Evolutionary conservation across 2,113 vertebrate species (phyloP).

Genomic region (Eudorcas thomsonii): DNA sequence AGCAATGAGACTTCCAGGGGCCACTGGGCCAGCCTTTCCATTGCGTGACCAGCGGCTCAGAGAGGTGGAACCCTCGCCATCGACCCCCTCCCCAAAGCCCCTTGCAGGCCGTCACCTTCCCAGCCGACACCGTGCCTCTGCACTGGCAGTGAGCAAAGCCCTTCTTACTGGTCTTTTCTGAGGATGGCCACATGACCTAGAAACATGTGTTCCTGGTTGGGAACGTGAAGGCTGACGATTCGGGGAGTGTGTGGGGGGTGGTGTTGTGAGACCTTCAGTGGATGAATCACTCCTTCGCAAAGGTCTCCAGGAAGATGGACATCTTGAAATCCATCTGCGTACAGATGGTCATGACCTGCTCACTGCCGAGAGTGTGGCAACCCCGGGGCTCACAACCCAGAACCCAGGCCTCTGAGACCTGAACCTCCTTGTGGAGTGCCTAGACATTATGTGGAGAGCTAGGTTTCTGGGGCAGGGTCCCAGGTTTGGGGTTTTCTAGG

Average conservation of each 20-base stretch:
- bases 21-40: background rate
- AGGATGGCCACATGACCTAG: background rate
- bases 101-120: background rate
- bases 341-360: background rate
- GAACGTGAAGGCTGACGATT: background rate
- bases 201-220: background rate
- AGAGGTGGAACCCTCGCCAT: background rate
- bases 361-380: background rate
- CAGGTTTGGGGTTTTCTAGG: background rate
- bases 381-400: background rate
- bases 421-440: background rate
- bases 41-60: background rate
- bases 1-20: background rate
- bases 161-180: background rate
- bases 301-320: background rate
- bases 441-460: background rate
- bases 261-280: background rate
- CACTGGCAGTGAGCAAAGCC: background rate
- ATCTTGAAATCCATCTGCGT: background rate
- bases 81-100: background rate
- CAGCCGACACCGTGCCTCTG: background rate
- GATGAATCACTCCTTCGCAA: background rate
- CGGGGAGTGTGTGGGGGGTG: accelerated
- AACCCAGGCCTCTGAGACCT: background rate
- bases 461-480: background rate